phyloP scores from a whole-genome alignment of 1,140 invertebrate genomes.

The Drosophila micromelanica region DNA sequence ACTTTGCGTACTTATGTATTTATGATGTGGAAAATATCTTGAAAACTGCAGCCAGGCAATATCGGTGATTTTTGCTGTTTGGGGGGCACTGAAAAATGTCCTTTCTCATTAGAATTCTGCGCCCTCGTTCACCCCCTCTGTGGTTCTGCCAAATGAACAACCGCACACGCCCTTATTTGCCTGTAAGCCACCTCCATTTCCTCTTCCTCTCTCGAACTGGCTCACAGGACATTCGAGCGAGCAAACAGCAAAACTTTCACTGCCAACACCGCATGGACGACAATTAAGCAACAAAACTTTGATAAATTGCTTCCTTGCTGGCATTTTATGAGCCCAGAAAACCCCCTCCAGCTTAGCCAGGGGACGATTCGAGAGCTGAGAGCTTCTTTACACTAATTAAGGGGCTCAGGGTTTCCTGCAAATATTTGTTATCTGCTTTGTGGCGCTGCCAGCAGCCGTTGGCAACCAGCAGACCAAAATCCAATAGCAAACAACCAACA shows the following conservation, averaged over 20 bases:
- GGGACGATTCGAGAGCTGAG: slow-evolving; percentile 21
- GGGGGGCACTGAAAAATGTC: slow-evolving; percentile 21
- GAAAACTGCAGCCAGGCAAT: slow-evolving; percentile 58
- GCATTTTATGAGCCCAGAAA: slow-evolving; percentile 66
- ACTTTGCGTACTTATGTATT: slow-evolving; percentile 69
- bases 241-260: slow-evolving; percentile 61
- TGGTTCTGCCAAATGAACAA: slow-evolving; percentile 40
- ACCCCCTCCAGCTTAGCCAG: background rate
- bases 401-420: slow-evolving; percentile 81
- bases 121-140: background rate
- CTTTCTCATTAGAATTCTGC: slow-evolving; percentile 62
- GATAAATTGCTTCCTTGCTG: slow-evolving; percentile 82
- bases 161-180: slow-evolving; percentile 29
- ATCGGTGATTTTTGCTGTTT: slow-evolving; percentile 59
- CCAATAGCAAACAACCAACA: slow-evolving; percentile 45
- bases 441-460: slow-evolving; percentile 32
- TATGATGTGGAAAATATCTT: slow-evolving; percentile 82
- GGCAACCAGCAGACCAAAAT: slow-evolving; percentile 35
- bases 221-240: slow-evolving; percentile 6
- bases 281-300: slow-evolving; percentile 84
- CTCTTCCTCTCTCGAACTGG: background rate
- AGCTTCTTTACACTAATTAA: slow-evolving; percentile 81
- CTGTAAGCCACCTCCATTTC: background rate
- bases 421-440: slow-evolving; percentile 81
- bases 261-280: slow-evolving; percentile 73